phyloP scores from a whole-genome alignment of 2,113 vertebrate genomes.

The Dasyprocta punctata region DNA sequence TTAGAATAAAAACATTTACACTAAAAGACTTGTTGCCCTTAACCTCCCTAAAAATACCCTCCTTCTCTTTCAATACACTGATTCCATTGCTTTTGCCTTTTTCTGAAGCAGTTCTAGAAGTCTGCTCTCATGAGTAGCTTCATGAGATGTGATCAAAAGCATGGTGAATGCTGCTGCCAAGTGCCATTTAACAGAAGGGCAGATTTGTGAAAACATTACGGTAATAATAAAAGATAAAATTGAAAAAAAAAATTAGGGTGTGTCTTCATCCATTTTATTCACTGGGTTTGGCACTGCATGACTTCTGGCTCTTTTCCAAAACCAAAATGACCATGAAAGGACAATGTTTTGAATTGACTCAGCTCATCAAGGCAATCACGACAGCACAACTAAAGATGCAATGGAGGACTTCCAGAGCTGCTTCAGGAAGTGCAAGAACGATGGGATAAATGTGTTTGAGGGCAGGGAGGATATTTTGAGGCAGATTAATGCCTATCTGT shows the following conservation, averaged over 20 bases:
- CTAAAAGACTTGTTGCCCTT: background rate
- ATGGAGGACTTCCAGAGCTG: background rate
- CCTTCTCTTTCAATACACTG: background rate
- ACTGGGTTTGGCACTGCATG: background rate
- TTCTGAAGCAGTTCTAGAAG: background rate
- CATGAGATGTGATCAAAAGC: background rate
- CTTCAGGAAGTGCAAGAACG: background rate
- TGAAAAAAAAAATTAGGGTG: background rate
- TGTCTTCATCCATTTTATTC: background rate
- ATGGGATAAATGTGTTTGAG: background rate
- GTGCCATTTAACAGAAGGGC: background rate
- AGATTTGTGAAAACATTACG: background rate
- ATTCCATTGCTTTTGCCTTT: background rate
- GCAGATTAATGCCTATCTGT: background rate
- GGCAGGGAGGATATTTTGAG: background rate
- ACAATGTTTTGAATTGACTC: background rate
- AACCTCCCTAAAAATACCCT: background rate
- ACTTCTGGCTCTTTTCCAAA: background rate
- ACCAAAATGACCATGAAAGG: background rate
- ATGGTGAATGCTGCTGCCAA: background rate
- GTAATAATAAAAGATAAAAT: background rate
- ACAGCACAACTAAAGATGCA: background rate
- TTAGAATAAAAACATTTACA: background rate
- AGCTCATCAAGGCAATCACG: too few relatives aligned
- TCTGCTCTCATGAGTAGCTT: background rate